Percentiles rank a stretch among this genome's conserved stretches.
Conservation (phyloP, 2,888 invertebrate species). For the Netelia fuscicornis region DNA sequence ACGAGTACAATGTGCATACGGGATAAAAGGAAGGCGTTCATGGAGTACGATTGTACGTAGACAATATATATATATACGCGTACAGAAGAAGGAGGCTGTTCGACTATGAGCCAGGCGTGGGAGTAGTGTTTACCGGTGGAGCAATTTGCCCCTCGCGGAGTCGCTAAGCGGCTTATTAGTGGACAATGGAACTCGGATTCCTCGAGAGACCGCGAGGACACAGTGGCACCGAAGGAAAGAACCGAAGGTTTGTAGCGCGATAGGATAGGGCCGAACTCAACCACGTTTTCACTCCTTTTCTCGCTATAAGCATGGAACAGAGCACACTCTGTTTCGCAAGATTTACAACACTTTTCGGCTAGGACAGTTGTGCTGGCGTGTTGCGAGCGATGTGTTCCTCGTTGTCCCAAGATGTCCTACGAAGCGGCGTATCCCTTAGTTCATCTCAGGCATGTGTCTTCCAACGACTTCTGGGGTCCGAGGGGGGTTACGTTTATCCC, state of each 20-base stretch:
- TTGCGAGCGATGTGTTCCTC: constrained; percentile 43
- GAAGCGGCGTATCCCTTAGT: constrained; percentile 11
- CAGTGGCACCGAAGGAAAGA: constrained; percentile 51
- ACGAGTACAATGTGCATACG: constrained; percentile 12
- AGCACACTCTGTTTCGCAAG: constrained; percentile 67
- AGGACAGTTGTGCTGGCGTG: not conserved
- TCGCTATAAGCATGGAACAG: constrained; percentile 42
- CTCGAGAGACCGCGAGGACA: constrained; percentile 24
- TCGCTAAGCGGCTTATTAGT: constrained; percentile 82
- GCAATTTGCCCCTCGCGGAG: constrained; percentile 80
- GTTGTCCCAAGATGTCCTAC: constrained; percentile 17
- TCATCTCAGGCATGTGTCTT: constrained; percentile 73
- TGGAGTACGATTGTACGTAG: constrained; percentile 26
- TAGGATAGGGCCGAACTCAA: constrained; percentile 67
- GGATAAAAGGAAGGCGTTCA: constrained; percentile 19
- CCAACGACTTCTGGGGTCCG: constrained; percentile 51
- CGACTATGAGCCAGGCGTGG: constrained; percentile 72
- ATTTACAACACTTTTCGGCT: constrained; percentile 73
- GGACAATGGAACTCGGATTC: constrained; percentile 73
- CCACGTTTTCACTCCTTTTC: constrained; percentile 70
- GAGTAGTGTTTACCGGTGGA: constrained; percentile 80
- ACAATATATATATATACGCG: not conserved
- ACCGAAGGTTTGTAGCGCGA: constrained; percentile 69
- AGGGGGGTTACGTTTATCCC: constrained; percentile 1
- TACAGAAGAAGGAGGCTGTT: constrained; percentile 45